A percentile compares a stretch with the other conserved stretches of the same genome.
phyloP scores from a whole-genome alignment of 1,140 invertebrate species.

The Brachionus rotundiformis region DNA sequence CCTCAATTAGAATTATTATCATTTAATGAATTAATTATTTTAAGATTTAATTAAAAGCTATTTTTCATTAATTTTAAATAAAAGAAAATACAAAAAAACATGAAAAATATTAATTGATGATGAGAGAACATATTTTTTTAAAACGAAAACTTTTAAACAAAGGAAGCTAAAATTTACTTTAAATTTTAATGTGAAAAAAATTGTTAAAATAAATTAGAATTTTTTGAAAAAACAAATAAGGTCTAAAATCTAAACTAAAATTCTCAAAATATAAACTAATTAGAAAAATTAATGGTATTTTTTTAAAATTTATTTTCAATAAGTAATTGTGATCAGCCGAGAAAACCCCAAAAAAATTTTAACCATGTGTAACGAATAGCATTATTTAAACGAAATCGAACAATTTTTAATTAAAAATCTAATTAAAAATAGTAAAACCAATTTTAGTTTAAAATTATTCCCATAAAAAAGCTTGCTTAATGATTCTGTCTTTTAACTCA shows the following conservation, averaged over 20 bases:
- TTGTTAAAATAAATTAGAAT: too few species aligned
- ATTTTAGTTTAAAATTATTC: neutral
- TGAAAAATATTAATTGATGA: too few species aligned
- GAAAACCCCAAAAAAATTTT: neutral
- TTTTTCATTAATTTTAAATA: too few species aligned
- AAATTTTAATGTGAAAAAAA: neutral
- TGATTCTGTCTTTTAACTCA: neutral
- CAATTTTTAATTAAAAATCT: neutral
- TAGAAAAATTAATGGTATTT: neutral
- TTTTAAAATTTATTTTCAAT: neutral
- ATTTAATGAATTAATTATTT: too few species aligned
- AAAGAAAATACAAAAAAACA: too few species aligned
- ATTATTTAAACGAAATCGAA: neutral
- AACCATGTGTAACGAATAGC: conserved; percentile 9
- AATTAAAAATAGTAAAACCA: conserved; percentile 8
- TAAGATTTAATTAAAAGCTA: too few species aligned
- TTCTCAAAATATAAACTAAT: neutral
- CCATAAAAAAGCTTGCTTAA: neutral
- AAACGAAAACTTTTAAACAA: too few species aligned
- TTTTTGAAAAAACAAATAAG: neutral
- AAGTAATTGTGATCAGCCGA: neutral
- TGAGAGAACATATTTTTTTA: too few species aligned
- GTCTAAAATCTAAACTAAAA: neutral
- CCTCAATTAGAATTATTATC: too few species aligned
- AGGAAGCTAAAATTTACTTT: too few species aligned